phyloP scores from a whole-genome alignment of 2,797 vertebrate genomes.

The Euphonia xanthogaster region DNA sequence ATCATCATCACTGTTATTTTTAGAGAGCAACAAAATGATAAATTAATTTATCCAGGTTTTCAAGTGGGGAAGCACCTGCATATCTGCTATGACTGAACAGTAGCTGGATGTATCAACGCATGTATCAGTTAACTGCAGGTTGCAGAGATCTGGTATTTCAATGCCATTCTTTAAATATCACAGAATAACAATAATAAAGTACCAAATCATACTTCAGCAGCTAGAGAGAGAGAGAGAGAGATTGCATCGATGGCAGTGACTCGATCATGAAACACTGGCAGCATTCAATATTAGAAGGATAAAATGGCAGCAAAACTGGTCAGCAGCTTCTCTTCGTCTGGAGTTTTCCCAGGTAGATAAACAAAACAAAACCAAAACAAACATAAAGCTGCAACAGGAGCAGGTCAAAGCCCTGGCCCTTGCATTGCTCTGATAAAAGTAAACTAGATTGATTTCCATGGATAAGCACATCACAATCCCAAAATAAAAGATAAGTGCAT shows the following conservation, averaged over 20 bases:
- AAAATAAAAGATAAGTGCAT: slow-evolving; percentile 55
- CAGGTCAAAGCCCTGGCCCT: slow-evolving; percentile 59
- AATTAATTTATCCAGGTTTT: slow-evolving; percentile 38
- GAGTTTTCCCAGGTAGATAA: slow-evolving; percentile 75
- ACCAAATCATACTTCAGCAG: slow-evolving; percentile 76
- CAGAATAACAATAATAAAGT: slow-evolving; percentile 42
- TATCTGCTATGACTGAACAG: slow-evolving; percentile 26
- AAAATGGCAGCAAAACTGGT: slow-evolving; percentile 80
- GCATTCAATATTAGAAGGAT: slow-evolving; percentile 67
- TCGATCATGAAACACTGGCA: slow-evolving; percentile 68
- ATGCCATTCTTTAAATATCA: slow-evolving; percentile 60
- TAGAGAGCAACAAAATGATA: slow-evolving; percentile 49
- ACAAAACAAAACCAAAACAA: slow-evolving; percentile 62
- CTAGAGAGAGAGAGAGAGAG: slow-evolving; percentile 57
- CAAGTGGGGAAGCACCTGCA: slow-evolving; percentile 50
- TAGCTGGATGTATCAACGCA: slow-evolving; percentile 20
- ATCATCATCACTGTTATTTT: neutral
- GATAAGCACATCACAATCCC: slow-evolving; percentile 61
- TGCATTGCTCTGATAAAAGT: slow-evolving; percentile 77
- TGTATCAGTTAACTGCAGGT: slow-evolving; percentile 31
- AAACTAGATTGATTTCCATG: slow-evolving; percentile 69
- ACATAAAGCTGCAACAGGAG: slow-evolving; percentile 75
- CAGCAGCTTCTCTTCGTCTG: slow-evolving; percentile 81
- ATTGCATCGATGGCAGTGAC: slow-evolving; percentile 73
- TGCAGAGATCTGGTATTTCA: slow-evolving; percentile 62